Evolutionary conservation across 2,888 invertebrate genomes (phyloP).

Genomic region (Iphiclides podalirius): DNA sequence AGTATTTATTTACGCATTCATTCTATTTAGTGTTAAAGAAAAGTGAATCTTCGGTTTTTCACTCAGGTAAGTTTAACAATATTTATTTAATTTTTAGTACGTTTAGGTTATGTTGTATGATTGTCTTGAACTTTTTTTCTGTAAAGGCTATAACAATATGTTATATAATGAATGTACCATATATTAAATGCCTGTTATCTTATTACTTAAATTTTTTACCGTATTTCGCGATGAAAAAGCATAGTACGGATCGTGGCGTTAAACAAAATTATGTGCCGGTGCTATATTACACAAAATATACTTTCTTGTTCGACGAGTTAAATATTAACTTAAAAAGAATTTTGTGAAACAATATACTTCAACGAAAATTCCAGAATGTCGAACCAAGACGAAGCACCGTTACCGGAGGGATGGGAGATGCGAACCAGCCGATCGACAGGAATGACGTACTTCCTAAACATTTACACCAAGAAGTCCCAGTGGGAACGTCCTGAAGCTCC

Average conservation of each 20-base stretch:
- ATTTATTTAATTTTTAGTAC: background rate
- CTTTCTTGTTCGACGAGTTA: background rate
- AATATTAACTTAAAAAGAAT: background rate
- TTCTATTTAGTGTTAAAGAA: background rate
- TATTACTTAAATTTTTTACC: background rate
- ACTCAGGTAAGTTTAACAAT: background rate
- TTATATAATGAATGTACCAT: too few relatives aligned
- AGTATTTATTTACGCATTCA: background rate
- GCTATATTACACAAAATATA: background rate
- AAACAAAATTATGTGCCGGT: background rate
- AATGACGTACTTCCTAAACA: constrained; percentile 95
- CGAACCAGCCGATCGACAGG: constrained; percentile 92
- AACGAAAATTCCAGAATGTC: constrained; percentile 65
- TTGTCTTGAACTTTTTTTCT: background rate
- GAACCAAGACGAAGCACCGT: constrained; percentile 67
- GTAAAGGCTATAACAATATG: too few relatives aligned
- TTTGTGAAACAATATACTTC: constrained; percentile 23
- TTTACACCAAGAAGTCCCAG: constrained; percentile 97
- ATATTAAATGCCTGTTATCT: background rate
- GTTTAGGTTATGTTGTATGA: background rate
- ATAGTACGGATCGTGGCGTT: too few relatives aligned
- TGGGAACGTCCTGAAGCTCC: constrained; percentile 96
- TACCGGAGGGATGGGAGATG: constrained; percentile 97
- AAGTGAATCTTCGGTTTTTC: background rate
- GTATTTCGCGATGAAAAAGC: background rate